Conservation (phyloP, 2,888 invertebrate genomes). For the Oxystoma pomonae region DNA sequence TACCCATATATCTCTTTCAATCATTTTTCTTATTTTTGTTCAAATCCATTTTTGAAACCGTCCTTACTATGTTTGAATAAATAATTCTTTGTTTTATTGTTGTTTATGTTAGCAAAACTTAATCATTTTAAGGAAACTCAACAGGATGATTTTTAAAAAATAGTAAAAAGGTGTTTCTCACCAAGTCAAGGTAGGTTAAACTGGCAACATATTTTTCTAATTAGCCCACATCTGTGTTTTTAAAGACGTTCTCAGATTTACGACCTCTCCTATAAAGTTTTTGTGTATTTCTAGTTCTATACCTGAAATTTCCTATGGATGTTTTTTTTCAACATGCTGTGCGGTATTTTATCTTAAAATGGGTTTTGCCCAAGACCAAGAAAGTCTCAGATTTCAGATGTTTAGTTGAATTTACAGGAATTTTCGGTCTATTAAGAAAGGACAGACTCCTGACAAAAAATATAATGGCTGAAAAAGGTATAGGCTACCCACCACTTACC, state of each 20-base stretch:
- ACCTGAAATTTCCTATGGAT: background rate
- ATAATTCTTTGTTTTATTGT: too few relatives aligned
- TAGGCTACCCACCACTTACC: too few relatives aligned
- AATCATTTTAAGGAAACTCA: too few relatives aligned
- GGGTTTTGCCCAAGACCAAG: background rate
- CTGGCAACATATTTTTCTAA: background rate
- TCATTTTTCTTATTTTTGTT: too few relatives aligned
- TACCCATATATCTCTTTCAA: too few relatives aligned
- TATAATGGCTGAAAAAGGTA: too few relatives aligned
- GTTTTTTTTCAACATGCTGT: background rate
- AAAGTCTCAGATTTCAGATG: background rate
- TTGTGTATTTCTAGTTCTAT: background rate
- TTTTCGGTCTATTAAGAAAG: background rate
- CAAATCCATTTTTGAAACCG: too few relatives aligned
- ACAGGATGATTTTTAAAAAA: too few relatives aligned
- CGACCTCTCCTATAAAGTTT: slow-evolving; percentile 1
- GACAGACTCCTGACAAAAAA: too few relatives aligned
- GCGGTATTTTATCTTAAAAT: background rate
- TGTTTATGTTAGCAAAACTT: too few relatives aligned
- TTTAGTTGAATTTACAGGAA: background rate
- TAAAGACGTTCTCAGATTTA: slow-evolving; percentile 1
- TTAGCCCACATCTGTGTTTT: slow-evolving; percentile 4
- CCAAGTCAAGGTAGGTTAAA: background rate
- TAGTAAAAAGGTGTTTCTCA: background rate
- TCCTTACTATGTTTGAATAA: too few relatives aligned